Evolutionary conservation across 1,140 invertebrate genomes (phyloP), one percentile per base, ranked within the genome.

Genomic region (Euura lappo): DNA sequence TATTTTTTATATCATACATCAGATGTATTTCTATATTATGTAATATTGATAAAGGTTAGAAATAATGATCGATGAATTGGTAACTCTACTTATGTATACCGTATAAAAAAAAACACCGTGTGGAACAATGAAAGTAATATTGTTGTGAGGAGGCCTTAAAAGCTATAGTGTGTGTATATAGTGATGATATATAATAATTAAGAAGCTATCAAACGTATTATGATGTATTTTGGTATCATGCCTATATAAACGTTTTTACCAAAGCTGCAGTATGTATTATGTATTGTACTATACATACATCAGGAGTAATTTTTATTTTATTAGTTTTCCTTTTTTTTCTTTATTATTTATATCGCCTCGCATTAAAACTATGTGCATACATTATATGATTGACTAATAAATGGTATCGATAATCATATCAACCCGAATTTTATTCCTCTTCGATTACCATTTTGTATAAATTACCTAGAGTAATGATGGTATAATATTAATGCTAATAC

Each of bases 231-330:
- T 68, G 69, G 70, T 71, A 71, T 28, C 28, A 28, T 28, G 28
- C 28, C 28, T 28, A 28, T 28, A 28, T 70, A 64, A 76, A 71
- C 71, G 70, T 69, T 76, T 28, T 72, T 74, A 74, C 75, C 75
- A 76, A 76, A 76, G 72, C 44, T 76, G 44, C 44, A 68, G 67
- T 44, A 42, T 69, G 72, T 60, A 71, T 44, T 74, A 44, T 47
- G 44, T 46, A 13, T 76, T 68, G 11, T 42, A 42, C 66, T 44
- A 13, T 68, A 42, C 28, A 28, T 28, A 28, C 28, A 28, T 28
- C 28, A 28, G 28, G 28, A 28, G 28, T 28, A 28, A 28, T 28
- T 28, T 28, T 28, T 28, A 28, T 28, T 42, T 11, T 8, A 10
- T 68, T 51, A 67, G 28, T 44, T 67, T 71, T 71, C 65, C 71